Evolutionary conservation across 2,888 invertebrate genomes (phyloP), one percentile per base, ranked within the genome.

Genomic region (Drosophila testacea): DNA sequence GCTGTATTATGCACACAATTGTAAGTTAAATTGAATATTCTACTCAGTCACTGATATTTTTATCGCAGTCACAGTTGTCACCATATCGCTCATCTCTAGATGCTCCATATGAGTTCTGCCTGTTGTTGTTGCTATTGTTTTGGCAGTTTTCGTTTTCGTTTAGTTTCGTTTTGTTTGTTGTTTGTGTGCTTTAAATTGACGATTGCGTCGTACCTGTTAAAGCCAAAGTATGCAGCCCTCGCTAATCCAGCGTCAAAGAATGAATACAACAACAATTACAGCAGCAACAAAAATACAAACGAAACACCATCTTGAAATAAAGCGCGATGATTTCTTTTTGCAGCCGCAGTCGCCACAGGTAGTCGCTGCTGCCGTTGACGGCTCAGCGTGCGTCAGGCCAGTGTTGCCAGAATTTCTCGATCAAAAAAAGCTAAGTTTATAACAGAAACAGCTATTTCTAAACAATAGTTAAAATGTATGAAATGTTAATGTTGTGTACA

Each of bases 271-370:
- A 42, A 39, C 68, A 52, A 32, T 32, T 6, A 32, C 7, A 32
- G 22, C 47, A 64, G 42, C 50, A 73, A 11, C 28, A 54, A 55
- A 22, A 32, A 30, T 39, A 16, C 27, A 48, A 54, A 62, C 42
- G 47, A 62, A 69, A 70, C 67, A 70, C 72, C 75, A 71, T 79
- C 69, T 78, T 78, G 71, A 67, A 76, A 77, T 68, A 47, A 67
- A 70, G 60, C 66, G 76, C 80, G 81, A 44, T 83, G 81, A 81
- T 86, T 81, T 81, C 77, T 66, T 73, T 79, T 64, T 59, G 65
- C 51, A 22, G 22, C 22, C 22, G 44, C 52, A 44, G 52, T 56
- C 47, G 60, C 63, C 71, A 67, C 87, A 82, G 87, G 82, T 82
- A 82, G 78, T 55, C 54, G 69, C 52, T 56, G 62, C 51, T 48